These are phyloP conservation scores for Allobates femoralis DNA, from an alignment of 2,797 vertebrate genomes.

Conservation along the genomic window DNA sequence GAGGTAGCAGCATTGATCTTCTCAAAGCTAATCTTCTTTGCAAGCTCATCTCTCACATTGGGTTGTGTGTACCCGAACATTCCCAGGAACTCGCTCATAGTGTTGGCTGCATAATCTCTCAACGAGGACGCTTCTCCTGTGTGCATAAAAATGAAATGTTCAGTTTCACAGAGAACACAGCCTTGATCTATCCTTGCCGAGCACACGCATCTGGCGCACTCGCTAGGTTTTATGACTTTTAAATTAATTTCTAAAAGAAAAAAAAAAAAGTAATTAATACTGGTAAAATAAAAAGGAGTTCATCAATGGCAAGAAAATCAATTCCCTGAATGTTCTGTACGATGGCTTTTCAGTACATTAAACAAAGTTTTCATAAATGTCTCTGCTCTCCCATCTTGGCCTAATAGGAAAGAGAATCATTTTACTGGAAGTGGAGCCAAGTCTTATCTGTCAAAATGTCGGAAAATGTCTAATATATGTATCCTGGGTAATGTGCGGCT, in stretches of 20 bases:
- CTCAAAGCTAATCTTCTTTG: conserved; percentile 96
- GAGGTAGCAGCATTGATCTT: conserved; percentile 91
- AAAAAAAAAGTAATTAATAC: conserved; percentile 80
- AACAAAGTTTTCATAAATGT: conserved; percentile 88
- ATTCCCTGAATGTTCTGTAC: conserved; percentile 88
- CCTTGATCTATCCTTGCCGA: conserved; percentile 8
- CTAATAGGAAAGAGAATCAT: conserved; percentile 79
- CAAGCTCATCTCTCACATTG: conserved; percentile 94
- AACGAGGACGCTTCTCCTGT: conserved; percentile 91
- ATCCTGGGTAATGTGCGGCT: not conserved
- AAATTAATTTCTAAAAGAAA: conserved; percentile 83
- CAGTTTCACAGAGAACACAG: conserved; percentile 23
- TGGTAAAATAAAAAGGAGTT: conserved; percentile 86
- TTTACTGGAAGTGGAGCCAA: conserved; percentile 78
- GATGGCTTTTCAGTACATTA: conserved; percentile 89
- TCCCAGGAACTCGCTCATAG: conserved; percentile 97
- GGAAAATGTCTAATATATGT: conserved; percentile 10
- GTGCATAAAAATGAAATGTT: conserved; percentile 62
- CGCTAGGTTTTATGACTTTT: conserved; percentile 85
- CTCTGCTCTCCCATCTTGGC: conserved; percentile 78
- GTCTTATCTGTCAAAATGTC: conserved; percentile 64
- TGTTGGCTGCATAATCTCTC: conserved; percentile 96
- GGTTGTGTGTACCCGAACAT: conserved; percentile 98
- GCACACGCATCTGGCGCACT: conserved; percentile 80
- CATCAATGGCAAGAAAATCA: conserved; percentile 89